These are phyloP conservation scores for Peromyscus melanophrys DNA, from an alignment of 2,797 vertebrate species.

Conservation along the genomic window DNA sequence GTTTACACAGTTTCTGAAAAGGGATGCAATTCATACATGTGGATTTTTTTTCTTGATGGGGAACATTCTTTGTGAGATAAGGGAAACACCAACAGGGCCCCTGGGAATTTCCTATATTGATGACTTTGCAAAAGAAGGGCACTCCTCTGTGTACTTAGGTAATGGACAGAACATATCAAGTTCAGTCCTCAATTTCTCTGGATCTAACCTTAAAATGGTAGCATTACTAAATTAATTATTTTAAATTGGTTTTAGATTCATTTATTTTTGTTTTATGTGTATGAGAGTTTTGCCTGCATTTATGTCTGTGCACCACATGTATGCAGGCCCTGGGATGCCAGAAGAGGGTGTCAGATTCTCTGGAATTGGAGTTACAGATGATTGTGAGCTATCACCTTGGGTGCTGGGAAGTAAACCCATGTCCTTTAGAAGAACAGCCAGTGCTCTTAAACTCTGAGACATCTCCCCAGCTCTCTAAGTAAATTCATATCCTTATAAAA, in stretches of 20 bases:
- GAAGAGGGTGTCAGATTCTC: background rate
- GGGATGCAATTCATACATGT: slow-evolving; percentile 90
- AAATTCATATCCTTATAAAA: background rate
- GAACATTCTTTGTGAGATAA: slow-evolving; percentile 93
- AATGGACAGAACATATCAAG: slow-evolving; percentile 69
- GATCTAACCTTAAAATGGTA: background rate
- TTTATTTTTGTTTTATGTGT: background rate
- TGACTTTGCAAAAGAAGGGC: slow-evolving; percentile 91
- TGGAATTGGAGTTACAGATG: background rate
- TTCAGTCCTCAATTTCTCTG: background rate
- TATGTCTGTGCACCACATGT: background rate
- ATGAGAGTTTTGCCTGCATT: background rate
- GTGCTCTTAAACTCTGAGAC: background rate
- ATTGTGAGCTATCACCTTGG: background rate
- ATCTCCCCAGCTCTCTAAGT: background rate
- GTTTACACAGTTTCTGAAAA: slow-evolving; percentile 88
- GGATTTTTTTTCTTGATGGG: slow-evolving; percentile 93
- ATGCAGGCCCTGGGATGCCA: background rate
- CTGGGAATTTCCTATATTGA: slow-evolving; percentile 93
- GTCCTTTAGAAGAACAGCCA: background rate
- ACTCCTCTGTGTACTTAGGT: slow-evolving; percentile 93
- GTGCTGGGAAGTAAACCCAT: background rate
- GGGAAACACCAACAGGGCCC: slow-evolving; percentile 92
- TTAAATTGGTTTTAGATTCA: background rate
- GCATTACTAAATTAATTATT: slow-evolving; percentile 33